Evolutionary conservation across 2,797 vertebrate genomes (phyloP).

Genomic region (Spondyliosoma cantharus): DNA sequence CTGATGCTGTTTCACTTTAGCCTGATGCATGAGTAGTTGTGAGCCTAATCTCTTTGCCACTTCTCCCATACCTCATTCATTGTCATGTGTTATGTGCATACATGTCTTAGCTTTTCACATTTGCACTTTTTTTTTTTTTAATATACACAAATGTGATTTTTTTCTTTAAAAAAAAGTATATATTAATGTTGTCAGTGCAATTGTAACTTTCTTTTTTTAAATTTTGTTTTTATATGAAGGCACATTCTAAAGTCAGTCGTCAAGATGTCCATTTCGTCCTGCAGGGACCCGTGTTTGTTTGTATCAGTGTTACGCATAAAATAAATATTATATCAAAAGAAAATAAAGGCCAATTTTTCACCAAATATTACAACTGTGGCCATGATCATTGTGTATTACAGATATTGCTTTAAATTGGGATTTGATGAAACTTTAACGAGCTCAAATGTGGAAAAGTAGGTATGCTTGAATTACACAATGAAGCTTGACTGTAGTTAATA

Average conservation of each 20-base stretch:
- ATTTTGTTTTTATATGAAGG: constrained; percentile 63
- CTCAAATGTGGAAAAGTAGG: background rate
- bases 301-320: constrained; percentile 74
- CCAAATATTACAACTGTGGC: constrained; percentile 76
- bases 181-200: constrained; percentile 75
- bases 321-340: constrained; percentile 55
- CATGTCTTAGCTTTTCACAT: constrained; percentile 78
- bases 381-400: constrained; percentile 78
- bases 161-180: constrained; percentile 36
- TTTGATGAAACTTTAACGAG: background rate
- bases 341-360: constrained; percentile 84
- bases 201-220: constrained; percentile 72
- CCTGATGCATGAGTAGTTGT: constrained; percentile 76
- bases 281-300: constrained; percentile 72
- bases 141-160: constrained; percentile 76
- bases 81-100: constrained; percentile 71
- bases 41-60: constrained; percentile 72
- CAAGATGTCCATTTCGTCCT: constrained; percentile 55
- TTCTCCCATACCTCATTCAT: constrained; percentile 78
- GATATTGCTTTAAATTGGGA: constrained; percentile 27
- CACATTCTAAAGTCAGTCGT: constrained; percentile 70
- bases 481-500: background rate
- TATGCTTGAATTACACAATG: background rate
- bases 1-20: constrained; percentile 73
- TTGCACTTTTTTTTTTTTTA: constrained; percentile 77